Evolutionary conservation across 2,888 invertebrate species (phyloP).

Genomic region (Lasioglossum leucozonium): DNA sequence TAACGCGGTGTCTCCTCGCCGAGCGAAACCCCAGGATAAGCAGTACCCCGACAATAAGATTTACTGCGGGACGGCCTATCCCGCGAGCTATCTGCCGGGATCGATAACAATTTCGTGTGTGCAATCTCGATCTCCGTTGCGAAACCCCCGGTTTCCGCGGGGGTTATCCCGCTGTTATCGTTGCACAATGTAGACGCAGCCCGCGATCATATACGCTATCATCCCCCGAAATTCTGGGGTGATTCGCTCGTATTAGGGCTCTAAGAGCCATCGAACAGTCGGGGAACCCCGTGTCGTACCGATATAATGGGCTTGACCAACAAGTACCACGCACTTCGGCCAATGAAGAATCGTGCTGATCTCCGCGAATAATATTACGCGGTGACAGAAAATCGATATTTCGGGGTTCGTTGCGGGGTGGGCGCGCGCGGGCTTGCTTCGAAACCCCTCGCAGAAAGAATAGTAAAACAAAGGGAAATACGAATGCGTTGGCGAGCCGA

Average conservation of each 20-base stretch:
- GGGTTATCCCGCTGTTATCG: conserved; percentile 58
- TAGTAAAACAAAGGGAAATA: not conserved
- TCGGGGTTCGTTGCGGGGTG: not conserved
- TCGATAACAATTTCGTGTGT: conserved; percentile 63
- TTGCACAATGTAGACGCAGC: conserved; percentile 44
- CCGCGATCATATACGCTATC: conserved; percentile 60
- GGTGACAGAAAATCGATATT: conserved; percentile 12
- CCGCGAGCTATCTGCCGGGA: conserved; percentile 36
- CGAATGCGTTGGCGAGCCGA: not conserved
- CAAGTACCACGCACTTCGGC: conserved; percentile 30
- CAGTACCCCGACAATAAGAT: conserved; percentile 34
- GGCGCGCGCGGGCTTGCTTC: not conserved
- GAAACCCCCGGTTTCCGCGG: conserved; percentile 7
- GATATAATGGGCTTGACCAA: conserved; percentile 55
- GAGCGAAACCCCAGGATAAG: conserved; percentile 35
- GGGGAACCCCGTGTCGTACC: conserved; percentile 29
- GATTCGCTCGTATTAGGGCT: conserved; percentile 47
- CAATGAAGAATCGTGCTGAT: not conserved
- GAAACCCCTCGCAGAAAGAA: not conserved
- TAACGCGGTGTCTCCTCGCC: not conserved
- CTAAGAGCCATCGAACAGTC: conserved; percentile 46
- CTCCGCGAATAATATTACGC: not conserved
- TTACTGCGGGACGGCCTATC: conserved; percentile 52
- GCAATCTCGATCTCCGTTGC: conserved; percentile 66
- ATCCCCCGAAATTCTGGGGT: conserved; percentile 60